Evolutionary conservation across 2,797 vertebrate species (phyloP), one percentile per base, ranked within the genome.

Genomic region (Scomberomorus guttatus): DNA sequence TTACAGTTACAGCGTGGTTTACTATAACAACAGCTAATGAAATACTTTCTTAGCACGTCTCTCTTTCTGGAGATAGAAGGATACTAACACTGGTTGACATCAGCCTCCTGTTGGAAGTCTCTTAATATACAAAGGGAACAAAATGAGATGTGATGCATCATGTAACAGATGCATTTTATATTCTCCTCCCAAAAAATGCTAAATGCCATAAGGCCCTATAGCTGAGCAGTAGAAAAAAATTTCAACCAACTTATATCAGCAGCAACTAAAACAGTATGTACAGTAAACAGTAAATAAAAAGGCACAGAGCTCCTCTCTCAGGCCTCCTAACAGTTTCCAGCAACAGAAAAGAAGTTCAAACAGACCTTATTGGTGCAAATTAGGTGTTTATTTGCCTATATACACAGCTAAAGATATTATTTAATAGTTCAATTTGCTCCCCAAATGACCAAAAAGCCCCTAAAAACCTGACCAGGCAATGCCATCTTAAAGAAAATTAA

Each of bases 51-150:
- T 89, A 89, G 92, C 87, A 92, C 93, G 92, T 90, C 93, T 90
- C 73, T 94, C 58, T 93, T 93, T 96, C 92, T 96, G 92, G 93
- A 84, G 93, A 96, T 95, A 92, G 92, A 93, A 93, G 91, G 85
- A 94, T 92, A 61, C 89, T 95, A 95, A 96, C 95, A 94, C 92
- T 92, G 88, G 77, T 91, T 95, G 96, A 95, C 95, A 95, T 25
- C 92, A 91, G 91, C 94, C 90, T 96, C 95, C 95, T 96, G 94
- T 94, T 96, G 95, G 92, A 93, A 96, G 42, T 44, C 42, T 44
- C 42, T 44, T 44, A 6, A 48, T 48, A 48, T 48, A 48, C 0
- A 17, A 48, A 48, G 17, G 44, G 4, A 48, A 48, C 44, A 48
- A 48, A 48, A 95, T 93, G 95, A 95, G 22, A 24, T 8, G 39